Base-by-base conservation (phyloP, 2,113 vertebrate species). In the Todiramphus saurophagus region DNA sequence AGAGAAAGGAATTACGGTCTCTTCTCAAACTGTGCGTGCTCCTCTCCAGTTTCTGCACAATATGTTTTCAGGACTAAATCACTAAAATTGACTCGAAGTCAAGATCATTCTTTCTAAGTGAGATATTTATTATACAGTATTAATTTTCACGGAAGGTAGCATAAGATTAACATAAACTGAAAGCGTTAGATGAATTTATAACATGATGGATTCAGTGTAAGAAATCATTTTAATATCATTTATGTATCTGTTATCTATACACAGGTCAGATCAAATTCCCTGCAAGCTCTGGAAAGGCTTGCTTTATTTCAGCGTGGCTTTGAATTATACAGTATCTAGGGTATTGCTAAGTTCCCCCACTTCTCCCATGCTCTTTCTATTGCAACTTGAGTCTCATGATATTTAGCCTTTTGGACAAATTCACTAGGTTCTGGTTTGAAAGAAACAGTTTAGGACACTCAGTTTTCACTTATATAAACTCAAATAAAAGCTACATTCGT, bases 301-400 rank as follows among this genome's bases (percentile, higher is more conserved):
- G 16, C 11, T 93, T 90, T 77, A 93, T 84, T 94, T 87, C 78
- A 94, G 21, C 5, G 20, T 53, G 50, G 7, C 30, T 95, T 87
- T 85, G 69, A 84, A 94, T 64, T 63, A 81, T 90, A 62, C 63
- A 83, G 28, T 79, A 76, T 67, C 88, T 84, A 75, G 33, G 4
- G 51, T 81, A 77, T 55, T 93, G 76, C 76, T 93, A 86, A 89
- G 86, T 87, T 83, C 24, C 50, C 50, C 13, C 24, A 37, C 53
- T 92, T 93, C 43, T 90, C 48, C 58, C 30, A 75, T 89, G 95
- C 83, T 78, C 33, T 75, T 83, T 92, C 73, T 80, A 77, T 88
- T 89, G 44, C 44, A 78, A 59, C 81, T 83, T 14, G 41, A 90
- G 31, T 68, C 56, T 78, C 50, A 81, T 46, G 59, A 55, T 94